Evolutionary conservation across 64 coral and sea anemone species (phyloP), one percentile per base, ranked within the genome.

Genomic region (Orbicella faveolata): DNA sequence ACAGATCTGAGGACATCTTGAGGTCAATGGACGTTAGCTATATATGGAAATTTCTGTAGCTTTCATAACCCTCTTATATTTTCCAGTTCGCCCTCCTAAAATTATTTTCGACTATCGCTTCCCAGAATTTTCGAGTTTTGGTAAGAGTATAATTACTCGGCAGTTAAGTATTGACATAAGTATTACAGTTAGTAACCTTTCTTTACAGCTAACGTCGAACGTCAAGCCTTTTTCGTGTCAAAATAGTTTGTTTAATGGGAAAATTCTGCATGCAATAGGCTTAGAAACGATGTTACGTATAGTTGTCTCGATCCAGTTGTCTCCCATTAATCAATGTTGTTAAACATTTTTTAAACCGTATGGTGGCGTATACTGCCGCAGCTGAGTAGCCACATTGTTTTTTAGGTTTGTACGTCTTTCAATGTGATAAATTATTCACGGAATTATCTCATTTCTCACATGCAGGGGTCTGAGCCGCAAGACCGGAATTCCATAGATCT

Each of bases 351-450:
- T 13, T 23, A 72, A 57, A 55, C 35, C 26, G 9, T 36, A 7
- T 84, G 20, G 41, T 88, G 66, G 36, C 19, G 72, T 74, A 59
- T 53, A 79, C 73, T 94, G 88, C 92, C 79, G 80, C 92, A 89
- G 77, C 59, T 66, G 63, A 89, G 88, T 85, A 77, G 75, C 16
- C 39, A 68, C 80, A 73, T 48, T 77, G 67, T 89, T 94, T 66
- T 9, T 23, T 33, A 26, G 51, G 26, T 70, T 84, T 53, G 55
- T 75, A 89, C 87, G 55, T 59, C 63, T 72, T 89, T 94, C 87
- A 83, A 89, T 52, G 2, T 73, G 80, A 94, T 94, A 78, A 89
- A 94, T 94, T 85, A 94, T 94, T 94, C 82, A 94, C 80, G 39
- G 57, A 87, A 93, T 93, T 93, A 89, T 94, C 87, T 89, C 92